Evolutionary conservation across 2,888 invertebrate species (phyloP).

Genomic region (Griposia aprilina): DNA sequence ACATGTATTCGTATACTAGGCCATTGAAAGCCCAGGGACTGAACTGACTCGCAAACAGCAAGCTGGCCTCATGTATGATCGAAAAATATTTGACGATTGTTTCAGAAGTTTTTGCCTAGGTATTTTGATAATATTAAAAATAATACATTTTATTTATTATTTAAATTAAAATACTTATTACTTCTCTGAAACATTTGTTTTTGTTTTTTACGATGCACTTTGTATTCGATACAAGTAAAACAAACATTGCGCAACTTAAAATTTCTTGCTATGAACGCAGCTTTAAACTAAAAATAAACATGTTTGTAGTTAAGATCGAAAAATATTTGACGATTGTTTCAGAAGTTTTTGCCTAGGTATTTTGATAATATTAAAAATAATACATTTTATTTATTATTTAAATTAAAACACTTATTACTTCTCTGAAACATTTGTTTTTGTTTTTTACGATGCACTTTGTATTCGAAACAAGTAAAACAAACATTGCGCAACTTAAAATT

Average conservation of each 20-base stretch:
- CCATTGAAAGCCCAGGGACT: not conserved
- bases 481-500: slow-evolving; percentile 9
- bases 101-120: not conserved
- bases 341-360: not conserved
- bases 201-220: not conserved
- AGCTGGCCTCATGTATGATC: not conserved
- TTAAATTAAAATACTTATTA: not conserved
- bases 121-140: not conserved
- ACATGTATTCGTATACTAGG: not conserved
- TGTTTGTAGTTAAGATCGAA: not conserved
- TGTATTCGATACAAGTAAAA: not conserved
- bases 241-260: not conserved
- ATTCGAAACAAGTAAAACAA: not conserved
- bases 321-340: not conserved
- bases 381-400: not conserved
- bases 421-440: not conserved
- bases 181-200: not conserved
- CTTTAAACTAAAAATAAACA: not conserved
- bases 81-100: not conserved
- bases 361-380: not conserved
- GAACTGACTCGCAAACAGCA: not conserved
- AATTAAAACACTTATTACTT: not conserved
- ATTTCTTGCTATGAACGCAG: not conserved
- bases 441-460: not conserved
- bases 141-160: not conserved